Conservation (phyloP, 2,797 vertebrate genomes). For the Pseudochirops corinnae region DNA sequence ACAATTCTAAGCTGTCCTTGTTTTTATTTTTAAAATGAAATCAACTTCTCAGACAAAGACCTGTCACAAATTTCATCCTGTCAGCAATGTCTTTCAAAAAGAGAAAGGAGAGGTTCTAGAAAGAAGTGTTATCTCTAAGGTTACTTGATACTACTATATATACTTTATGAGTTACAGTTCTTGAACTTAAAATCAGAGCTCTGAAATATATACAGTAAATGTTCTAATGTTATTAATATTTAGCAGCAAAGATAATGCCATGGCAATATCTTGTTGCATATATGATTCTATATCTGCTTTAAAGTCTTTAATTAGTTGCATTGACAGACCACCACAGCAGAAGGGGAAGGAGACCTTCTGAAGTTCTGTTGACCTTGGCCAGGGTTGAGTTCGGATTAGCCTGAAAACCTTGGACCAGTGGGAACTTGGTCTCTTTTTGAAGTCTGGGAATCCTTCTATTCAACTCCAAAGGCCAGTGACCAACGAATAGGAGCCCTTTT, state of each 20-base stretch:
- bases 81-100: conserved; percentile 72
- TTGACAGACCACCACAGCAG: conserved; percentile 12
- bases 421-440: neutral
- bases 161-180: conserved; percentile 56
- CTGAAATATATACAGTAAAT: conserved; percentile 62
- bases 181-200: conserved; percentile 69
- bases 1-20: conserved; percentile 21
- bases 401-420: neutral
- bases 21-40: conserved; percentile 63
- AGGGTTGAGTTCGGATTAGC: neutral
- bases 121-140: conserved; percentile 59
- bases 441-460: neutral
- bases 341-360: neutral
- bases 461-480: neutral
- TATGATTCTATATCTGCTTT: neutral
- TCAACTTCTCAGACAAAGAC: neutral
- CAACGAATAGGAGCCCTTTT: neutral
- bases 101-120: conserved; percentile 72
- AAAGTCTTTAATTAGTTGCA: conserved; percentile 34
- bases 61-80: conserved; percentile 63
- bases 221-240: conserved; percentile 52
- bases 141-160: conserved; percentile 57
- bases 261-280: neutral
- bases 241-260: neutral
- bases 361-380: neutral